These are phyloP conservation scores for Ellobium chinense DNA, from an alignment of 2,888 invertebrate species.

Conservation along the genomic window DNA sequence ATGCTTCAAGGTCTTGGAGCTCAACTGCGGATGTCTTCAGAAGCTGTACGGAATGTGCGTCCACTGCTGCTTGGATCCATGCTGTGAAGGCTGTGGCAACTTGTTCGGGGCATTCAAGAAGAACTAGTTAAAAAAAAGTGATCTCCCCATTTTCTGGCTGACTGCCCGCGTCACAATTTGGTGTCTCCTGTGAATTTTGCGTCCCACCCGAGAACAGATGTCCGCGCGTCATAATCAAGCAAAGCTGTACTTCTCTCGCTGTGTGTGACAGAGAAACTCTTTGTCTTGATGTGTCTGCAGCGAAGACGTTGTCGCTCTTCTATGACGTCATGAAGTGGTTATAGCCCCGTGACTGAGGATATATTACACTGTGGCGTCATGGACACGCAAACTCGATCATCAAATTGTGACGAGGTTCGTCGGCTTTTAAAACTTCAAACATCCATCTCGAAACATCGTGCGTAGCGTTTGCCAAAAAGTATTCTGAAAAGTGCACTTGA, in stretches of 20 bases:
- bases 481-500: too few relatives aligned
- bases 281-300: not conserved
- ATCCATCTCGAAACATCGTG: too few relatives aligned
- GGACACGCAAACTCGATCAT: not conserved
- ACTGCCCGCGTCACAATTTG: not conserved
- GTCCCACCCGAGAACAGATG: not conserved
- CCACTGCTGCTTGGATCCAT: constrained; percentile 78
- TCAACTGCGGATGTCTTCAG: constrained; percentile 77
- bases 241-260: not conserved
- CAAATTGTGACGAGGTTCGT: not conserved
- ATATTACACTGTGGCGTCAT: not conserved
- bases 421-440: not conserved
- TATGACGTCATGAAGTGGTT: not conserved
- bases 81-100: constrained; percentile 59
- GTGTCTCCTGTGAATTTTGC: not conserved
- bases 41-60: constrained; percentile 80
- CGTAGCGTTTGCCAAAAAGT: too few relatives aligned
- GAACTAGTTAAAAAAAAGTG: too few relatives aligned
- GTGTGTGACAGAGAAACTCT: not conserved
- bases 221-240: not conserved
- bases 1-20: constrained; percentile 84
- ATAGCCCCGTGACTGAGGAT: not conserved
- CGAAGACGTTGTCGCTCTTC: not conserved
- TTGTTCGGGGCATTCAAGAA: constrained; percentile 61
- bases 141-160: too few relatives aligned